A percentile compares a stretch with the other conserved stretches of the same genome.
These are phyloP conservation scores for Phyllotreta striolata DNA, from an alignment of 2,888 invertebrate species.

Conservation along the genomic window DNA sequence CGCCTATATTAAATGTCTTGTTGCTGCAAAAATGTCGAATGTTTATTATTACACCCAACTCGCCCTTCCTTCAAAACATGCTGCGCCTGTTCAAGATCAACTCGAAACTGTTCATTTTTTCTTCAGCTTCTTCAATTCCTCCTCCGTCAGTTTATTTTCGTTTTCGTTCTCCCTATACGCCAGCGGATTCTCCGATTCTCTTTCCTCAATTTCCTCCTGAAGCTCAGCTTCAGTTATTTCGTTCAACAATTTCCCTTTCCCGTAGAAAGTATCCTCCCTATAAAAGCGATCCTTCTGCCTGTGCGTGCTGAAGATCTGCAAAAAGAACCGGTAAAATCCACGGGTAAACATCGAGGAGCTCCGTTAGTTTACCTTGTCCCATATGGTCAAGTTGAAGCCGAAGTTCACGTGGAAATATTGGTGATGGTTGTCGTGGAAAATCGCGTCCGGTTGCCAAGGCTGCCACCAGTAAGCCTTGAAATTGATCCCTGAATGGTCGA, in stretches of 20 bases:
- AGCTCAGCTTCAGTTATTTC: constrained; percentile 64
- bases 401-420: constrained; percentile 82
- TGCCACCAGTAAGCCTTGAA: constrained; percentile 80
- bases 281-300: constrained; percentile 70
- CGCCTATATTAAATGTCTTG: no score
- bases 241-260: constrained; percentile 64
- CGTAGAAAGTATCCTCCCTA: constrained; percentile 73
- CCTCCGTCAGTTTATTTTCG: constrained; percentile 46
- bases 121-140: constrained; percentile 11
- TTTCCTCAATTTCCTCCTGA: constrained; percentile 61
- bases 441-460: constrained; percentile 77
- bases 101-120: constrained; percentile 16
- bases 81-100: no score
- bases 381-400: constrained; percentile 73
- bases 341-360: neutral
- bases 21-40: no score
- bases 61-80: no score
- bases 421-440: constrained; percentile 81
- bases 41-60: no score
- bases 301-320: constrained; percentile 74
- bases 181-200: constrained; percentile 62
- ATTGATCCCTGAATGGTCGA: constrained; percentile 79
- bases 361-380: constrained; percentile 73
- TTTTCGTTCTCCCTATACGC: constrained; percentile 60
- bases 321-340: constrained; percentile 37